phyloP scores from a whole-genome alignment of 1,140 invertebrate species.

The Macrosteles quadrilineatus region DNA sequence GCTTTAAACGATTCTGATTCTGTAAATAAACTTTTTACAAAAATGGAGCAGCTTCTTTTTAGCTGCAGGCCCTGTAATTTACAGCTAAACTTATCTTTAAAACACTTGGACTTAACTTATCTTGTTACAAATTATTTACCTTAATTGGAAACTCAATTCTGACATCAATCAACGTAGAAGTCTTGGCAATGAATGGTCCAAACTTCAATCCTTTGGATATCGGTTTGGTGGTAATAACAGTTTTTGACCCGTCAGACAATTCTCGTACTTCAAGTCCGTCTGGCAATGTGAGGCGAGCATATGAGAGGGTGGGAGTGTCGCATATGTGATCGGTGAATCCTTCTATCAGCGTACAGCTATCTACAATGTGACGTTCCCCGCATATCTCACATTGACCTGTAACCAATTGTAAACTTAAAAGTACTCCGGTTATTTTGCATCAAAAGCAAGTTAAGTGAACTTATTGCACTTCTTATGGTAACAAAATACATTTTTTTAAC shows the following conservation, averaged over 20 bases:
- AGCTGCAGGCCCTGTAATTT: not conserved
- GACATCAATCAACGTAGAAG: not conserved
- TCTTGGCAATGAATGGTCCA: conserved; percentile 17
- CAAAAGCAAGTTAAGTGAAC: too few species aligned
- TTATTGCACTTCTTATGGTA: too few species aligned
- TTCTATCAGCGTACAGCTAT: not conserved
- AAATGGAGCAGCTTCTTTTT: not conserved
- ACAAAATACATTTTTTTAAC: too few species aligned
- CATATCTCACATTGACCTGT: conserved; percentile 12
- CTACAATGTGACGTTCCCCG: not conserved
- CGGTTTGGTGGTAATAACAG: not conserved
- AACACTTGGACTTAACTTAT: not conserved
- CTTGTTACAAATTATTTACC: not conserved
- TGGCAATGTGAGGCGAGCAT: not conserved
- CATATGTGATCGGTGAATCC: not conserved
- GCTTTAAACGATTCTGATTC: not conserved
- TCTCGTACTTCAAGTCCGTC: not conserved
- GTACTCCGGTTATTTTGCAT: too few species aligned
- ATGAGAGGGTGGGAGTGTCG: not conserved
- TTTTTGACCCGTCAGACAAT: not conserved
- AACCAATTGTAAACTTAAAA: too few species aligned
- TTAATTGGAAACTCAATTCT: conserved; percentile 8
- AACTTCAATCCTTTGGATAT: not conserved
- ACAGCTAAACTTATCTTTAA: not conserved
- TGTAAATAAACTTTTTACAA: not conserved